Conservation (phyloP, 2,888 invertebrate genomes). For the Argynnis bischoffii region DNA sequence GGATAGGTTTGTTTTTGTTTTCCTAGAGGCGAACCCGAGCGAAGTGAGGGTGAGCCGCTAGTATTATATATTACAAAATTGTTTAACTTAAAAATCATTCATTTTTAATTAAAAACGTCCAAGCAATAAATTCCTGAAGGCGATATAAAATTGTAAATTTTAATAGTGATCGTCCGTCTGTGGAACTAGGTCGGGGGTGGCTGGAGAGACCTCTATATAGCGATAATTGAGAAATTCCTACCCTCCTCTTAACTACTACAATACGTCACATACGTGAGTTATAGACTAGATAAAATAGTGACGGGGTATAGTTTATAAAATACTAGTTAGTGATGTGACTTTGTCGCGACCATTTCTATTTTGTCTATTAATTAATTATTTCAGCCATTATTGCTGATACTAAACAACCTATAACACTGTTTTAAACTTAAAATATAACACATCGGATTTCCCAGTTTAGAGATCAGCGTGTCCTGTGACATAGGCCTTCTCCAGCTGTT, state of each 20-base stretch:
- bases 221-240: slow-evolving; percentile 57
- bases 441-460: too few species aligned
- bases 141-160: slow-evolving; percentile 36
- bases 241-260: slow-evolving; percentile 41
- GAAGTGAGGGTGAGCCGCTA: too few species aligned
- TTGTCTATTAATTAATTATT: too few species aligned
- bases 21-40: too few species aligned
- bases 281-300: slow-evolving; percentile 1
- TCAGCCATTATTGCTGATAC: too few species aligned
- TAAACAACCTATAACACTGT: too few species aligned
- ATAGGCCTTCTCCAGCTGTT: too few species aligned
- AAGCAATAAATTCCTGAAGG: slow-evolving; percentile 13
- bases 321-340: too few species aligned
- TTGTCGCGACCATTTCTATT: too few species aligned
- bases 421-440: too few species aligned
- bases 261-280: slow-evolving; percentile 31
- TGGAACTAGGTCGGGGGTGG: slow-evolving; percentile 60
- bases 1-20: too few species aligned
- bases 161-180: slow-evolving; percentile 46
- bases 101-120: background rate
- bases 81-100: background rate
- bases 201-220: slow-evolving; percentile 26
- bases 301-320: background rate
- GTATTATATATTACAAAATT: background rate
- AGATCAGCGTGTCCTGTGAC: too few species aligned